These are phyloP conservation scores for Bursaphelenchus mucronatus DNA, from an alignment of 1,140 invertebrate species.

Conservation along the genomic window DNA sequence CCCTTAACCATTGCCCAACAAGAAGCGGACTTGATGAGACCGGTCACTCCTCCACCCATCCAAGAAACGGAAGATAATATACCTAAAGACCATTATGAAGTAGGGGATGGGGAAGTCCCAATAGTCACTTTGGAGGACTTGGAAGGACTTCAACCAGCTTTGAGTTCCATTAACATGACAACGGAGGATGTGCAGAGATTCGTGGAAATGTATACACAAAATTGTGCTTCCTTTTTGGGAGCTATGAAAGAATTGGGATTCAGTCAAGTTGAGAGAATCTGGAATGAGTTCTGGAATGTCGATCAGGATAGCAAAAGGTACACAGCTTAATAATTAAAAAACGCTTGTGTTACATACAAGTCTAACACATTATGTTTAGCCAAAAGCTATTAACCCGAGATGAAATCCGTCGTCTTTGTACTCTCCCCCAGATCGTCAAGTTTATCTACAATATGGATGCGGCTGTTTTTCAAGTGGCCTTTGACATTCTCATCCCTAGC, in stretches of 20 bases:
- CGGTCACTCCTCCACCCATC: neutral
- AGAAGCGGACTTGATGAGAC: conserved; percentile 11
- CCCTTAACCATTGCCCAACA: conserved; percentile 13
- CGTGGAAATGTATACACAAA: conserved; percentile 17
- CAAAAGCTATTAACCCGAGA: conserved; percentile 41
- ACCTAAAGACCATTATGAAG: neutral
- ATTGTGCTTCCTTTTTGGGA: conserved; percentile 28
- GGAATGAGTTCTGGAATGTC: conserved; percentile 32
- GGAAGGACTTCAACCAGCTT: conserved; percentile 25
- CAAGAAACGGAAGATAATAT: neutral
- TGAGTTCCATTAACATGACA: conserved; percentile 26
- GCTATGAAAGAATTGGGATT: conserved; percentile 32
- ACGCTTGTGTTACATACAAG: neutral
- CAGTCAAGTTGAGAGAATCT: conserved; percentile 28
- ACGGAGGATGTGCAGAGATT: conserved; percentile 32
- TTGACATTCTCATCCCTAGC: conserved; percentile 90
- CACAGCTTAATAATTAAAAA: neutral
- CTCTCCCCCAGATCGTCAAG: conserved; percentile 68
- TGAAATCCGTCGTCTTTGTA: conserved; percentile 67
- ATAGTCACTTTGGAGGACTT: conserved; percentile 21
- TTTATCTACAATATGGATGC: conserved; percentile 79
- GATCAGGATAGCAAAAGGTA: conserved; percentile 7
- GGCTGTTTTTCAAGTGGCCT: conserved; percentile 88
- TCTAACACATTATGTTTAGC: conserved; percentile 8
- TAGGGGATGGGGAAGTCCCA: conserved; percentile 13